A percentile compares a stretch with the other conserved stretches of the same genome.
phyloP scores from a whole-genome alignment of 2,113 vertebrate species.

The Promerops cafer region DNA sequence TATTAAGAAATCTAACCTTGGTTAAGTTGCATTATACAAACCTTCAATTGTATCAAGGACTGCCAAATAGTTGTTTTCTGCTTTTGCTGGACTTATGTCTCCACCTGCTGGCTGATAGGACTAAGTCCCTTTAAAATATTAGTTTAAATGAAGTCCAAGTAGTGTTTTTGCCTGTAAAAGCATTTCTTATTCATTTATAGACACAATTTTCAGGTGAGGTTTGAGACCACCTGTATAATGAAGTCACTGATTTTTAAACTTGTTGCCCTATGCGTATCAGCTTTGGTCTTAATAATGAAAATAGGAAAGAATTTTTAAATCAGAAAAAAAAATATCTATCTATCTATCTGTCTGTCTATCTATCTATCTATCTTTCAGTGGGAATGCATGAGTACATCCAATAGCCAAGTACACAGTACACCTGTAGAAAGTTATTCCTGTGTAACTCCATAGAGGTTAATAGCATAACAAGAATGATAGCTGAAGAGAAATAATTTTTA shows the following conservation, averaged over 20 bases:
- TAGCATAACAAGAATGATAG: background rate
- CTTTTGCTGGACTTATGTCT: slow-evolving; percentile 31
- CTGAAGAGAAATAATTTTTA: background rate
- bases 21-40: background rate
- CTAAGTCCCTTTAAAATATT: background rate
- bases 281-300: background rate
- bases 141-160: background rate
- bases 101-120: slow-evolving; percentile 65
- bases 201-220: background rate
- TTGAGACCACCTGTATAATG: background rate
- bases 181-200: background rate
- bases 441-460: background rate
- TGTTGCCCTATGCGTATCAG: fast-evolving
- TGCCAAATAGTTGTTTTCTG: background rate
- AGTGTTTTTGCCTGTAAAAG: background rate
- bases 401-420: background rate
- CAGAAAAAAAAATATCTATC: background rate
- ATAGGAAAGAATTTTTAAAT: background rate
- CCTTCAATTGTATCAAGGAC: background rate
- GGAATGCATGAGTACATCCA: background rate
- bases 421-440: background rate
- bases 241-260: background rate
- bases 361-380: background rate
- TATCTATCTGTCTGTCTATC: no score
- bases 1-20: slow-evolving; percentile 27